Percentiles rank a stretch among this genome's conserved stretches.
These are phyloP conservation scores for Sesia apiformis DNA, from an alignment of 2,888 invertebrate genomes.

Conservation along the genomic window DNA sequence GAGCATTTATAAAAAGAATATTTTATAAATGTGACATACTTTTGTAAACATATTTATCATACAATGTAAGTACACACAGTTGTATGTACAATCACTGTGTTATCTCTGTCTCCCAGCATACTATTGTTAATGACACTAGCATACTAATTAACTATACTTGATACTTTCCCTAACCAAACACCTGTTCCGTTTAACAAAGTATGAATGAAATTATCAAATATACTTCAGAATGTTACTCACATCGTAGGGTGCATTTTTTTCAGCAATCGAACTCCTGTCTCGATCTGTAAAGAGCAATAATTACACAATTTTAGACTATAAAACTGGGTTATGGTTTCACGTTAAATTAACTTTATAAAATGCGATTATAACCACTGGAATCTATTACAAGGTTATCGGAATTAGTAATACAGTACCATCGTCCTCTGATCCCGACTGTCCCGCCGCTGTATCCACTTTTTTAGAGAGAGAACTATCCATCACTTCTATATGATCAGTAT, in stretches of 20 bases:
- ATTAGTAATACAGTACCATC: conserved; percentile 68
- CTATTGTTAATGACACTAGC: conserved; percentile 24
- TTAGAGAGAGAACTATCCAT: conserved; percentile 78
- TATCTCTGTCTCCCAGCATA: neutral
- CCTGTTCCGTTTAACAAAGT: conserved; percentile 6
- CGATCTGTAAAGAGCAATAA: conserved; percentile 59
- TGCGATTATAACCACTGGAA: conserved; percentile 8
- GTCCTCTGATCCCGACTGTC: conserved; percentile 75
- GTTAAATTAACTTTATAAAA: neutral
- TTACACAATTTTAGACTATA: conserved; percentile 28
- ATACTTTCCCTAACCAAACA: conserved; percentile 24
- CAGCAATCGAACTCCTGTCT: conserved; percentile 75
- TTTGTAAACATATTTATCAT: no score
- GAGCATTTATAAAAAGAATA: no score
- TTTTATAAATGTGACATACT: no score
- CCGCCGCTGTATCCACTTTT: conserved; percentile 75
- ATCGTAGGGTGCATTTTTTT: conserved; percentile 76
- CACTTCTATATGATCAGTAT: conserved; percentile 86
- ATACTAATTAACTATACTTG: conserved; percentile 25
- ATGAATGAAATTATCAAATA: conserved; percentile 30
- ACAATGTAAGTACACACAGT: no score
- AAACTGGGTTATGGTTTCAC: conserved; percentile 19
- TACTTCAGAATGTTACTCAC: conserved; percentile 62
- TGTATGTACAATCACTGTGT: neutral
- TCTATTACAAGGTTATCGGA: conserved; percentile 28